Evolutionary conservation across 2,888 invertebrate species (phyloP), one percentile per base, ranked within the genome.

Genomic region (Steinernema scapterisci): DNA sequence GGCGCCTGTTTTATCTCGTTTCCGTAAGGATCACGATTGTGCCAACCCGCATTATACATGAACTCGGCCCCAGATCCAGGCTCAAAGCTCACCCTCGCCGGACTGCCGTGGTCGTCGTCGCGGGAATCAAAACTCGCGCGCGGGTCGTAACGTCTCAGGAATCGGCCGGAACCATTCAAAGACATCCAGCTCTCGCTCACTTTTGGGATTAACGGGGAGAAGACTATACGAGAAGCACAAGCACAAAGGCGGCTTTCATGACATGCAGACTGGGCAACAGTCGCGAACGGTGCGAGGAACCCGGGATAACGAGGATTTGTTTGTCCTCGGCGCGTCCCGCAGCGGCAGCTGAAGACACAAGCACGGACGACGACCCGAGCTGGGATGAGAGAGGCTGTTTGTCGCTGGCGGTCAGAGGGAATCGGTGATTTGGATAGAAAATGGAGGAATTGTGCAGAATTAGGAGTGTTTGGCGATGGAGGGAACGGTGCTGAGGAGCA

Each of bases 21-120:
- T n/a, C 75, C 75, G 54, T 75, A 75, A 13, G 75, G 63, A 38
- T 75, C 75, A 1, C 75, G 75, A 21, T 75, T 70, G 63, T 74
- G 72, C 73, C 75, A 74, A 43, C 73, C 73, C 19, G 27, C 38
- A n/a, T 73, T 52, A 21, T 52, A 56, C 75, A 74, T 75, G 44
- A 75, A 63, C 16, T 75, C 75, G 25, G 75, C 75, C 9, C 75
- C 75, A 9, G 45, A 73, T 16, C 71, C 72, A 6, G 75, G 75
- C 54, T 72, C 54, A 27, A 74, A 75, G 45, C 23, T 71, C 46
- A 74, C 70, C 23, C 19, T n/a, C 56, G 21, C 27, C 45, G 71
- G 63, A 38, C 31, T 63, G 31, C 31, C 63, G 27, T 27, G 25
- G 63, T 63, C 63, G 25, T 31, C 63, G 3, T 63, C 63, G 16